Conservation (phyloP, 2,797 vertebrate genomes). For the Megaceryle alcyon region DNA sequence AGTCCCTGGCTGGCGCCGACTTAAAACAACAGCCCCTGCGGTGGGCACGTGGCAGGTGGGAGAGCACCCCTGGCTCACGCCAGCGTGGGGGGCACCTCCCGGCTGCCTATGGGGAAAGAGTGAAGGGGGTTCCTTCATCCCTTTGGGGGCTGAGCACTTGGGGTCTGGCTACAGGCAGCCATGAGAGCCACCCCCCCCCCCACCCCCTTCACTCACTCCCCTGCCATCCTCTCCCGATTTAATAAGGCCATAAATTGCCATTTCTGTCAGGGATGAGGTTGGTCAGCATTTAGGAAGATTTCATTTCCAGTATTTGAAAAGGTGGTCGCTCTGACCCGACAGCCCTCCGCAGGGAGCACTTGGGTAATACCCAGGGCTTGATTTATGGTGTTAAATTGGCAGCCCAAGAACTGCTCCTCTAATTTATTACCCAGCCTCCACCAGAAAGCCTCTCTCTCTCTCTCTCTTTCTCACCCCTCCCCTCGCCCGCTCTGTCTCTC, state of each 20-base stretch:
- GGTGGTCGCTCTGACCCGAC: slow-evolving; percentile 67
- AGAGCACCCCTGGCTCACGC: background rate
- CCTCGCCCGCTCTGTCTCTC: background rate
- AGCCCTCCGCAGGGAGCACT: slow-evolving; percentile 54
- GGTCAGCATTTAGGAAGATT: slow-evolving; percentile 62
- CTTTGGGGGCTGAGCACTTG: background rate
- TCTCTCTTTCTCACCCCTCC: slow-evolving; percentile 45
- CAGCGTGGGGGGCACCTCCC: background rate
- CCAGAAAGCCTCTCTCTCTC: slow-evolving; percentile 37
- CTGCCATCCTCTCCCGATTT: background rate
- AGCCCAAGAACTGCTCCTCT: slow-evolving; percentile 41
- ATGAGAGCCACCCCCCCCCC: background rate
- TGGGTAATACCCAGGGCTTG: slow-evolving; percentile 56
- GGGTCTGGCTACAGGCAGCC: background rate
- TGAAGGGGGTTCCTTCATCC: background rate
- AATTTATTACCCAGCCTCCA: slow-evolving; percentile 60
- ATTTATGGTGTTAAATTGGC: slow-evolving; percentile 65
- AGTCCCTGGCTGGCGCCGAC: background rate
- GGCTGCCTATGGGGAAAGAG: background rate
- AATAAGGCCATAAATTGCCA: slow-evolving; percentile 36
- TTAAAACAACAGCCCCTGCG: background rate
- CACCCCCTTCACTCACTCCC: accelerated
- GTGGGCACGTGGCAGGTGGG: background rate
- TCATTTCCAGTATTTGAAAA: slow-evolving; percentile 74
- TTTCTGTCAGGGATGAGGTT: slow-evolving; percentile 22